Percentiles rank a stretch among this genome's conserved stretches.
Conservation (phyloP, 2,113 vertebrate species). For the Lanius ludovicianus region DNA sequence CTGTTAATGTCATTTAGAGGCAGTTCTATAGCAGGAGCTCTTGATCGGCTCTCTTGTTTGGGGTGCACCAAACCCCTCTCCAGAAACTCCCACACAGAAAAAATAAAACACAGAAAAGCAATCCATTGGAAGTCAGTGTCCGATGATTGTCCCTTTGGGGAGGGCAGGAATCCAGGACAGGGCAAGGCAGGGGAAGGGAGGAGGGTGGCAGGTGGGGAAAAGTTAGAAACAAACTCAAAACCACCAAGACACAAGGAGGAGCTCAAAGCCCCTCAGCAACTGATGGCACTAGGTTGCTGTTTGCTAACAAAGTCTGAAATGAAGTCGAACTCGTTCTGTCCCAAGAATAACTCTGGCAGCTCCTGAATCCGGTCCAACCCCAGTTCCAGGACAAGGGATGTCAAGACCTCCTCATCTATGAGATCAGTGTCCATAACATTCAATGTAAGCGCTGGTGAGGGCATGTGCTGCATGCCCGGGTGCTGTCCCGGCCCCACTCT, state of each 20-base stretch:
- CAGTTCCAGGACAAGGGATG: slow-evolving; percentile 91
- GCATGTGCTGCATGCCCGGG: slow-evolving; percentile 82
- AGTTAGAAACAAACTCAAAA: slow-evolving; percentile 30
- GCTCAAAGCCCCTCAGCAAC: slow-evolving; percentile 81
- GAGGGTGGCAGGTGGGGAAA: background rate
- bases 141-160: slow-evolving; percentile 43
- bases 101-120: slow-evolving; percentile 19
- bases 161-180: slow-evolving; percentile 21
- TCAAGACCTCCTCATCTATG: slow-evolving; percentile 96
- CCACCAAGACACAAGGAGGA: slow-evolving; percentile 8
- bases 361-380: slow-evolving; percentile 95
- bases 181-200: background rate
- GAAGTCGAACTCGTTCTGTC: slow-evolving; percentile 98
- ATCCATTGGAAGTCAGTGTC: slow-evolving; percentile 42
- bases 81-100: background rate
- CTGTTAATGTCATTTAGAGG: slow-evolving; percentile 32
- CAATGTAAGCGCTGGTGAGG: slow-evolving; percentile 78
- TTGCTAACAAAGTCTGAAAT: slow-evolving; percentile 96
- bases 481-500: slow-evolving; percentile 80
- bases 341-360: slow-evolving; percentile 94
- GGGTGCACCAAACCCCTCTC: background rate
- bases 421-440: slow-evolving; percentile 92
- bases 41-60: background rate
- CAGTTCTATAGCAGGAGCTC: slow-evolving; percentile 25
- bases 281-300: slow-evolving; percentile 93